Evolutionary conservation across 1,140 invertebrate genomes (phyloP), one percentile per base, ranked within the genome.

Genomic region (Aphelenchoides avenae): DNA sequence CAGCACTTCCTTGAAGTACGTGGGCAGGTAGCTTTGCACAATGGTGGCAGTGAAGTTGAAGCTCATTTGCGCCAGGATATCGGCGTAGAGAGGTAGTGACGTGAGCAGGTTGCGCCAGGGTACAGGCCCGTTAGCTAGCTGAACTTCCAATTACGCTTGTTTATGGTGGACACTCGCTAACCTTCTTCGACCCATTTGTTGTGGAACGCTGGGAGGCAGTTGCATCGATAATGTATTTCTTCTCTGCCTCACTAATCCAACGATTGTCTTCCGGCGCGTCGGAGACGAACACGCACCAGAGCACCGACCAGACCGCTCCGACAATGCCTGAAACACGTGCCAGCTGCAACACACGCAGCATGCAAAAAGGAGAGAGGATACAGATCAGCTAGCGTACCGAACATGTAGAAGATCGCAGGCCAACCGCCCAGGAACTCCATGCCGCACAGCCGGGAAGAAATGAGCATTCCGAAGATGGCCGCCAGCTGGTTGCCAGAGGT

Each of bases 401-500:
- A 68, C 15, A 30, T 27, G 37, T 65, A 50, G 44, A 64, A 64
- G 34, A 64, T 68, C 20, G 60, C 22, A 3, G 66, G 66, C 61
- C 64, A 64, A 36, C 61, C 61, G 31, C 40, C 53, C 5, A 64
- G 33, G 9, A 61, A 68, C 13, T 66, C 15, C 7, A 62, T n/a
- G n/a, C 44, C 37, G 33, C 61, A 64, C 20, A 64, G 64, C 37
- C 31, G 37, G 30, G 61, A 47, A 15, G 54, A 15, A 11, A 64
- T 22, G 18, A 64, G 34, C 11, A 64, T 34, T 13, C 22, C 36
- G 33, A 64, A 20, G 13, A 68, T 26, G 7, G 61, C 41, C 13
- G 65, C 61, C 7, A 68, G 15, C 33, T 69, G 61, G 26, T 69
- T 60, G 11, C 61, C 61, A 3, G 61, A 43, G 6, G 61, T 66